Conservation (phyloP, 2,797 vertebrate genomes). For the Mallotus villosus region DNA sequence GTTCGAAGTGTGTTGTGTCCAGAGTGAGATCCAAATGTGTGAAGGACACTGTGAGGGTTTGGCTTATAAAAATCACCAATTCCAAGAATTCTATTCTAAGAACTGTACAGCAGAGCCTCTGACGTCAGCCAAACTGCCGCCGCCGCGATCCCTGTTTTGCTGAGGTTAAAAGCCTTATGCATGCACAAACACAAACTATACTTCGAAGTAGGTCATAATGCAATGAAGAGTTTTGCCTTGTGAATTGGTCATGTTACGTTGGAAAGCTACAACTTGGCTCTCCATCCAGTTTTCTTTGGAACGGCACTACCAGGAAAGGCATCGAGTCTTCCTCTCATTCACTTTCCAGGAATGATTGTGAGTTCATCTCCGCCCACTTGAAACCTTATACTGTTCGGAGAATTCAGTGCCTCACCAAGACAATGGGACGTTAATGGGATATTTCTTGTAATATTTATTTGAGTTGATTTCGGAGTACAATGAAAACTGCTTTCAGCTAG, state of each 20-base stretch:
- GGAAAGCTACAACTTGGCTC: not conserved
- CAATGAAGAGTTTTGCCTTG: no score
- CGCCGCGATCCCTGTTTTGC: conserved; percentile 22
- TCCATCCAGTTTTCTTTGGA: conserved; percentile 44
- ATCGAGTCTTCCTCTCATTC: conserved; percentile 68
- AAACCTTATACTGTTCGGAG: conserved; percentile 64
- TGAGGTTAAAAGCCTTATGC: not conserved
- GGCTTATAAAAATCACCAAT: conserved; percentile 73
- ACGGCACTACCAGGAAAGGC: conserved; percentile 57
- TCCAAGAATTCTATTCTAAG: conserved; percentile 82
- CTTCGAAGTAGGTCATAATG: not conserved
- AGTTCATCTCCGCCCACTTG: conserved; percentile 65
- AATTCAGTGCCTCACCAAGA: conserved; percentile 65
- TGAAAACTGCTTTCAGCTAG: no score
- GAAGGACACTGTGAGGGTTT: conserved; percentile 65
- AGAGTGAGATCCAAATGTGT: conserved; percentile 50
- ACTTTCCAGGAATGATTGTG: conserved; percentile 73
- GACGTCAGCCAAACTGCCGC: conserved; percentile 68
- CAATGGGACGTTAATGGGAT: conserved; percentile 69
- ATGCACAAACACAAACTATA: not conserved
- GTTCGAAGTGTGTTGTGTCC: conserved; percentile 59
- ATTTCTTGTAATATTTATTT: conserved; percentile 59
- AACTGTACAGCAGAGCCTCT: conserved; percentile 71
- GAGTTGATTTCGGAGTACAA: no score
- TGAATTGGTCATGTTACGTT: not conserved